Percentiles rank a stretch among this genome's conserved stretches.
Conservation (phyloP, 2,113 vertebrate genomes). For the Chloropsis hardwickii region DNA sequence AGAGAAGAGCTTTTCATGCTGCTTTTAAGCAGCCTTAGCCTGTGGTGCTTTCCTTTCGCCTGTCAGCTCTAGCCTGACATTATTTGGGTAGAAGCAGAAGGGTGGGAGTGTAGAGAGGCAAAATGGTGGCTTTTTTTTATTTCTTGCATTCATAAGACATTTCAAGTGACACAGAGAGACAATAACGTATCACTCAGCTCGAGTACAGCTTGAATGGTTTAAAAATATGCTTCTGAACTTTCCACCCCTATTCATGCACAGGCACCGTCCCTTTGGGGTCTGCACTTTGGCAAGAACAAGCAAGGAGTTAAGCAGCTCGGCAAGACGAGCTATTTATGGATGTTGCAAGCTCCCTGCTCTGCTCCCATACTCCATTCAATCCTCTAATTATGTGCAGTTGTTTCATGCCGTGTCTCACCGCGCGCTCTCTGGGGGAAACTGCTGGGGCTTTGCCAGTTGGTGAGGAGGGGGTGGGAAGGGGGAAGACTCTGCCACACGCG, state of each 20-base stretch:
- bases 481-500: background rate
- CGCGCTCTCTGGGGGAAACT: background rate
- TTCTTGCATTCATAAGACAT: background rate
- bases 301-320: slow-evolving; percentile 57
- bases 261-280: slow-evolving; percentile 54
- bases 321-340: slow-evolving; percentile 56
- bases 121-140: background rate
- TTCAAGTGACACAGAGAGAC: slow-evolving; percentile 16
- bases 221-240: slow-evolving; percentile 54
- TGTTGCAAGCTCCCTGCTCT: slow-evolving; percentile 26
- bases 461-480: background rate
- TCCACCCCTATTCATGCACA: slow-evolving; percentile 34
- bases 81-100: slow-evolving; percentile 15
- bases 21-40: background rate
- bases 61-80: background rate
- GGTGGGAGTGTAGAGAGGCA: slow-evolving; percentile 16
- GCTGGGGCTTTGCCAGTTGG: background rate
- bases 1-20: background rate
- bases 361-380: slow-evolving; percentile 17
- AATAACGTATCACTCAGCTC: slow-evolving; percentile 15
- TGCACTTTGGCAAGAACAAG: slow-evolving; percentile 47
- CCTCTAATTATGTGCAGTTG: slow-evolving; percentile 66
- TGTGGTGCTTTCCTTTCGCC: background rate
- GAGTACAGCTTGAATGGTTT: slow-evolving; percentile 4
- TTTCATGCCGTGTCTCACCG: slow-evolving; percentile 38